phyloP scores from a whole-genome alignment of 2,888 invertebrate genomes.

The Drosophila hawaiiensis region DNA sequence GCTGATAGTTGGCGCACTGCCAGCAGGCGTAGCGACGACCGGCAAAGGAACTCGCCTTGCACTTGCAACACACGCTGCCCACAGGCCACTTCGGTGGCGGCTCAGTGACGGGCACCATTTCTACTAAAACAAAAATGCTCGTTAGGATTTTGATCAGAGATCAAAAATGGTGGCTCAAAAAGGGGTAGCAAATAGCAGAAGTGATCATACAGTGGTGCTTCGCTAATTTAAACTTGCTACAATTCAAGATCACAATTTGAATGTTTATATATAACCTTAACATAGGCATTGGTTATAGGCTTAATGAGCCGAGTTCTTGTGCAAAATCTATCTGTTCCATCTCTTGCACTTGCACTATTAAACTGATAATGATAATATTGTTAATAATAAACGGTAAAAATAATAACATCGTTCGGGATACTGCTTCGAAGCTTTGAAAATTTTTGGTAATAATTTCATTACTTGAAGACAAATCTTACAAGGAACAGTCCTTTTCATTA shows the following conservation, averaged over 20 bases:
- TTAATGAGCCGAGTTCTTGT: not conserved
- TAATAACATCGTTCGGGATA: not conserved
- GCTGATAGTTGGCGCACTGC: conserved; percentile 45
- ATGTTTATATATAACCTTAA: too few species aligned
- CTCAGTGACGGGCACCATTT: conserved; percentile 6
- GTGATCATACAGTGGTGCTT: not conserved
- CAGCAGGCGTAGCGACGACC: conserved; percentile 63
- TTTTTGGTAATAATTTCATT: too few species aligned
- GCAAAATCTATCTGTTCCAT: not conserved
- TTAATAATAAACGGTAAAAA: not conserved
- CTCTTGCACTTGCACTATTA: too few species aligned
- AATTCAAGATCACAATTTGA: too few species aligned
- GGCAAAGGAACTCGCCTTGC: conserved; percentile 15
- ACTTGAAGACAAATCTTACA: not conserved
- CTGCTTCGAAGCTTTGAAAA: too few species aligned
- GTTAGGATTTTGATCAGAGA: not conserved
- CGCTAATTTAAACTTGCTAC: not conserved
- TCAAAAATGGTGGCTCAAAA: not conserved
- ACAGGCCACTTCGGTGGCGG: conserved; percentile 43
- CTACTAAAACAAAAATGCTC: not conserved
- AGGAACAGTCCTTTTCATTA: not conserved
- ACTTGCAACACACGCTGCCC: conserved; percentile 48
- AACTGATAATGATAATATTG: not conserved
- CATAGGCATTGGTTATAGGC: not conserved
- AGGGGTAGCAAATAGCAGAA: not conserved